These are phyloP conservation scores for Leuciscus waleckii DNA, from an alignment of 2,797 vertebrate genomes.

Conservation along the genomic window DNA sequence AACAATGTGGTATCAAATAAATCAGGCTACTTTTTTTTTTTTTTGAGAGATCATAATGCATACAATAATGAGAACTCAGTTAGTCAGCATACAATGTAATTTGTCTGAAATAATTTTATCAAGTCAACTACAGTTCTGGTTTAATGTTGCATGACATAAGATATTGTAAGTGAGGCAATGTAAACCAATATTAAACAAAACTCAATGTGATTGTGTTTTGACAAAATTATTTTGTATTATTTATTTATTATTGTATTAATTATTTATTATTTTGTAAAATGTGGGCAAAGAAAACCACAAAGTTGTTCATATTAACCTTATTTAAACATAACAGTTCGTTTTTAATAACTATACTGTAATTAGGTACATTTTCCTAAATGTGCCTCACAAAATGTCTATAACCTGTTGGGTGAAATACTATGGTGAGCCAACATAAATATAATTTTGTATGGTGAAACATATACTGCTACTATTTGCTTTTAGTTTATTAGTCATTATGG, in stretches of 20 bases:
- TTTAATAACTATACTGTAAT: not conserved
- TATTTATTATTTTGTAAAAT: not conserved
- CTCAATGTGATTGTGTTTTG: not conserved
- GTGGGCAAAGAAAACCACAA: conserved; percentile 2
- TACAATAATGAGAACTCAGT: not conserved
- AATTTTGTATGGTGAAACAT: not conserved
- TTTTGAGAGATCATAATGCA: not conserved
- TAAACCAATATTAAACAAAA: not conserved
- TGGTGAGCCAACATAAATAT: not conserved
- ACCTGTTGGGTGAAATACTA: not conserved
- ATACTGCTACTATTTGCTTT: not conserved
- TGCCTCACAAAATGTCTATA: not conserved
- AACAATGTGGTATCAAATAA: conserved; percentile 10
- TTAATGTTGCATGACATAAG: conserved; percentile 29
- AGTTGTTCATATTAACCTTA: not conserved
- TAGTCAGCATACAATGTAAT: not conserved
- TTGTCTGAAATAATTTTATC: not conserved
- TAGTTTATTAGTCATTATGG: not conserved
- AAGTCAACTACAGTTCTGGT: conserved; percentile 4
- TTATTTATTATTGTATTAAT: no score
- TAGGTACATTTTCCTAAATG: not conserved
- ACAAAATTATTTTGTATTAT: not conserved
- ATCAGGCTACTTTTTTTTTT: not conserved
- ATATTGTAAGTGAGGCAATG: not conserved
- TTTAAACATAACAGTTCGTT: not conserved